phyloP scores from a whole-genome alignment of 2,113 vertebrate species.

The Oriolus oriolus region DNA sequence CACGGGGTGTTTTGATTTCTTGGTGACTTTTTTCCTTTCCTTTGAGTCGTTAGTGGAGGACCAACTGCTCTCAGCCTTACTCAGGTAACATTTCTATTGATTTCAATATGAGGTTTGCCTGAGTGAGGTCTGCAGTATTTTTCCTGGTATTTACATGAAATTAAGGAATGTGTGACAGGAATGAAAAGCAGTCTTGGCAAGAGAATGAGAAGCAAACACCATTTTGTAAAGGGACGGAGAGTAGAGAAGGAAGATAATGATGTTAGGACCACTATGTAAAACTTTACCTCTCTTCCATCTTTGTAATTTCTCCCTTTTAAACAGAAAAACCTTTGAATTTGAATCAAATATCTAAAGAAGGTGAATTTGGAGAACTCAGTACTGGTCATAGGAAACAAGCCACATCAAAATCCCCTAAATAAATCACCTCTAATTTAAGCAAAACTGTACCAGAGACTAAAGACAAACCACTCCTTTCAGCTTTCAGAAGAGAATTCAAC shows the following conservation, averaged over 20 bases:
- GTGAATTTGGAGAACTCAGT: neutral
- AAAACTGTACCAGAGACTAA: neutral
- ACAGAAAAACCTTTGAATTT: neutral
- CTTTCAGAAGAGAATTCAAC: neutral
- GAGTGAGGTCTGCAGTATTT: neutral
- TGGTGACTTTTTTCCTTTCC: neutral
- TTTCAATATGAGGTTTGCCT: neutral
- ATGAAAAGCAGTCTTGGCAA: neutral
- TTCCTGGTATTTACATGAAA: neutral
- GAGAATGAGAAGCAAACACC: neutral
- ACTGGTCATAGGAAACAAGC: constrained; percentile 4
- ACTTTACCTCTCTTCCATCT: neutral
- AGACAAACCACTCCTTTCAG: constrained; percentile 50
- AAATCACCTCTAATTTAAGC: constrained; percentile 47
- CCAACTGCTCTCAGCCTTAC: neutral
- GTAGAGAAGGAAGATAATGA: neutral
- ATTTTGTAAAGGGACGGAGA: neutral
- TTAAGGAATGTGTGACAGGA: constrained; percentile 8
- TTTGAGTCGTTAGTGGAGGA: neutral
- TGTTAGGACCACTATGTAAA: neutral
- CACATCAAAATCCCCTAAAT: constrained; percentile 8
- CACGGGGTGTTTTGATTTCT: neutral
- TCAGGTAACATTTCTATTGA: neutral
- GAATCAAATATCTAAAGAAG: neutral
- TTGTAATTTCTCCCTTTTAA: neutral